Percentiles rank a stretch among this genome's conserved stretches.
Evolutionary conservation across 2,888 invertebrate genomes (phyloP).

Genomic region (Acrobasis repandana): DNA sequence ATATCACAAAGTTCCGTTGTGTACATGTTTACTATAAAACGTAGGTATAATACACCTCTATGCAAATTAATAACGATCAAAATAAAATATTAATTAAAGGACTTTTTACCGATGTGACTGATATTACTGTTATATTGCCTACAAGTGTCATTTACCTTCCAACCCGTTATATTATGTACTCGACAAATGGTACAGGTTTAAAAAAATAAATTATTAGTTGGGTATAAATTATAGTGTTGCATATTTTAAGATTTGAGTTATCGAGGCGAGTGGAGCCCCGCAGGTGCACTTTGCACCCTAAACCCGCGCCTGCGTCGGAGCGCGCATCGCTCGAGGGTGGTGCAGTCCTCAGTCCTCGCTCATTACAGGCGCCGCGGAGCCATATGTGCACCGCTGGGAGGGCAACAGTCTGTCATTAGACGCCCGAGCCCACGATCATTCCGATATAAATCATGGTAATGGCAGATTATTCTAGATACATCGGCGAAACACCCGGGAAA

Average conservation of each 20-base stretch:
- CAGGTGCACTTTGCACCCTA: slow-evolving; percentile 40
- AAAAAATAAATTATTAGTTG: slow-evolving; percentile 21
- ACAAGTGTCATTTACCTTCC: slow-evolving; percentile 40
- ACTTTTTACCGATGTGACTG: slow-evolving; percentile 34
- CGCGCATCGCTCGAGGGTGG: slow-evolving; percentile 41
- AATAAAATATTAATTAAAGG: slow-evolving; percentile 37
- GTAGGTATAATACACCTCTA: slow-evolving; percentile 27
- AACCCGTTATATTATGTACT: slow-evolving; percentile 34
- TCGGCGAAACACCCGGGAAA: slow-evolving; percentile 75
- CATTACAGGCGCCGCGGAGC: slow-evolving; percentile 53
- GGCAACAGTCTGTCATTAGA: slow-evolving; percentile 69
- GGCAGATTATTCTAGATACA: slow-evolving; percentile 77
- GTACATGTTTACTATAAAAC: slow-evolving; percentile 13
- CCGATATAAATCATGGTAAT: slow-evolving; percentile 80
- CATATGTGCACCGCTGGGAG: slow-evolving; percentile 65
- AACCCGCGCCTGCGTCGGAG: slow-evolving; percentile 23
- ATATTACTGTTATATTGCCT: slow-evolving; percentile 41
- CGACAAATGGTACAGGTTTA: slow-evolving; percentile 20
- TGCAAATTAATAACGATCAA: slow-evolving; percentile 39
- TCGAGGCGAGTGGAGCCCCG: slow-evolving; percentile 26
- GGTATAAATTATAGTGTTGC: slow-evolving; percentile 22
- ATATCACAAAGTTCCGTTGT: slow-evolving; percentile 24
- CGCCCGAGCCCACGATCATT: slow-evolving; percentile 66
- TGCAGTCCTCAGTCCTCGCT: slow-evolving; percentile 39
- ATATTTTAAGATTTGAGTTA: slow-evolving; percentile 24